Evolutionary conservation across 2,797 vertebrate genomes (phyloP).

Genomic region (Chelidonichthys spinosus): DNA sequence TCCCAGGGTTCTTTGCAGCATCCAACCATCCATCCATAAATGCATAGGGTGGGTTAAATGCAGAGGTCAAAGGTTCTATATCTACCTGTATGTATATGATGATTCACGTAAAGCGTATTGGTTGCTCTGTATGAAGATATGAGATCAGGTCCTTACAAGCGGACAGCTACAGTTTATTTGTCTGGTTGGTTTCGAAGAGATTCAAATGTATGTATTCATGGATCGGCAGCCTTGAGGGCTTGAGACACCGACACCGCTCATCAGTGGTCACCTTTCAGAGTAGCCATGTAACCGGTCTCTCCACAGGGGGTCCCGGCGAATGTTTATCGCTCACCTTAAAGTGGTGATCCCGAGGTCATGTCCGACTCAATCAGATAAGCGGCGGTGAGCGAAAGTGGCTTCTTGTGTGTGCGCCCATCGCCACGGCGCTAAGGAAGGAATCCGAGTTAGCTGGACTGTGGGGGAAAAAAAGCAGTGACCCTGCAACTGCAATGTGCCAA

Average conservation of each 20-base stretch:
- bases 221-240: neutral
- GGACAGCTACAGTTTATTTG: neutral
- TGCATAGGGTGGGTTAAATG: no score
- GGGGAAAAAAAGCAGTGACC: slow-evolving; percentile 75
- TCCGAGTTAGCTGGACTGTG: slow-evolving; percentile 67
- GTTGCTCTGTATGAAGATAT: slow-evolving; percentile 1
- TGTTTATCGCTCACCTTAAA: slow-evolving; percentile 41
- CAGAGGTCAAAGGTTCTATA: no score
- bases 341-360: slow-evolving; percentile 42
- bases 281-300: slow-evolving; percentile 2
- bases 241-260: slow-evolving; percentile 4
- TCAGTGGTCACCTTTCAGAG: slow-evolving; percentile 11
- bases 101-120: neutral
- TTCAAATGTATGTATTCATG: no score
- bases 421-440: slow-evolving; percentile 68
- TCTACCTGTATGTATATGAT: no score
- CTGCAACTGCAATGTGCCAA: slow-evolving; percentile 74
- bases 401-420: slow-evolving; percentile 69
- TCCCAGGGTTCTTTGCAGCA: no score
- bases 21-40: no score
- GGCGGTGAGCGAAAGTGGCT: slow-evolving; percentile 59
- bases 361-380: slow-evolving; percentile 70
- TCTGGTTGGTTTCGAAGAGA: neutral
- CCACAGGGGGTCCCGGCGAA: slow-evolving; percentile 1
- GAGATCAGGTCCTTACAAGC: no score